A percentile compares a stretch with the other conserved stretches of the same genome.
Conservation (phyloP, 1,140 invertebrate species). For the Patella vulgata region DNA sequence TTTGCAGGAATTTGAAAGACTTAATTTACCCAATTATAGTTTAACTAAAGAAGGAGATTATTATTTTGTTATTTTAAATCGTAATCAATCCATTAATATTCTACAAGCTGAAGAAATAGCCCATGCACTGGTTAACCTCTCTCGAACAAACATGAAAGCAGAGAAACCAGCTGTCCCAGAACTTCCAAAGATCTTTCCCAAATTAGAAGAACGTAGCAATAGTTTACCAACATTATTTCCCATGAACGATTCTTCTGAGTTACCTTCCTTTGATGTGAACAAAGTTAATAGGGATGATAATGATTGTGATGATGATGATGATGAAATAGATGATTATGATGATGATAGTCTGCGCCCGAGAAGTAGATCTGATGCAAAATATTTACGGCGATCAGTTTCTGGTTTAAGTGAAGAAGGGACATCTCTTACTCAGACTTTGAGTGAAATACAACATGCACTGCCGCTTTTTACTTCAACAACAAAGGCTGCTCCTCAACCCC, state of each 20-base stretch:
- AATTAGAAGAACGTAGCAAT: slow-evolving; percentile 32
- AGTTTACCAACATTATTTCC: slow-evolving; percentile 31
- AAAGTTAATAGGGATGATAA: not conserved
- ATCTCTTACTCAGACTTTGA: no score
- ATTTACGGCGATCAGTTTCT: not conserved
- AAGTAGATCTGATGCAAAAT: slow-evolving; percentile 30
- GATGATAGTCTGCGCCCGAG: slow-evolving; percentile 19
- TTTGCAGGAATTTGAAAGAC: slow-evolving; percentile 73
- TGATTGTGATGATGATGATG: not conserved
- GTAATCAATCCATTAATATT: slow-evolving; percentile 23
- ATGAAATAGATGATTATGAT: slow-evolving; percentile 1
- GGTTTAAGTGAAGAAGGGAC: no score
- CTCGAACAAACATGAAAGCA: not conserved
- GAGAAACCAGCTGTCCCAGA: not conserved
- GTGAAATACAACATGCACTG: no score
- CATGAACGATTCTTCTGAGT: not conserved
- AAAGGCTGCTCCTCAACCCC: no score
- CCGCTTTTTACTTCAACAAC: no score
- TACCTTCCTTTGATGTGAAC: not conserved
- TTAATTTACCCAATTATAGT: slow-evolving; percentile 72
- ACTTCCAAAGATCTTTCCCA: not conserved
- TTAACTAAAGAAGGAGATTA: slow-evolving; percentile 72
- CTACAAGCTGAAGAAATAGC: slow-evolving; percentile 22
- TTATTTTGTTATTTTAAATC: slow-evolving; percentile 72
- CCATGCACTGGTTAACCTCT: slow-evolving; percentile 24